A percentile compares a stretch with the other conserved stretches of the same genome.
phyloP scores from a whole-genome alignment of 2,888 invertebrate genomes.

The Acanthoscelides obtectus region DNA sequence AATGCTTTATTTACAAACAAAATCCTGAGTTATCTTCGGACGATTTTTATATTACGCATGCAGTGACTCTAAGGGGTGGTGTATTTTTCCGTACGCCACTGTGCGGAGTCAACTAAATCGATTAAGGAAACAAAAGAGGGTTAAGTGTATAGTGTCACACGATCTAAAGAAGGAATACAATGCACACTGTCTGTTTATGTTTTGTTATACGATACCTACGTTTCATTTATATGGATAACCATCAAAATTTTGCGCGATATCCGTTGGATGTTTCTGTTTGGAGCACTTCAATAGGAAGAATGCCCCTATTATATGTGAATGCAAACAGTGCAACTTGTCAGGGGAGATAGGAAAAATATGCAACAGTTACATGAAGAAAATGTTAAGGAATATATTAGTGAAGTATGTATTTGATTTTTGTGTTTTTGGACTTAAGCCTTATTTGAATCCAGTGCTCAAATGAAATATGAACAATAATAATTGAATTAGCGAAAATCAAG shows the following conservation, averaged over 20 bases:
- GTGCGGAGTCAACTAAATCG: conserved; percentile 18
- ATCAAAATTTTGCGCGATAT: neutral
- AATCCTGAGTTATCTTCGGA: no score
- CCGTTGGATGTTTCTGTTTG: neutral
- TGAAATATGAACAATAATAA: no score
- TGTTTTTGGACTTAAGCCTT: no score
- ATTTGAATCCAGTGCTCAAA: no score
- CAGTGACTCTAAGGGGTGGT: no score
- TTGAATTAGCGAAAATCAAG: no score
- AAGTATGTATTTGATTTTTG: no score
- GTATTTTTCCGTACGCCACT: neutral
- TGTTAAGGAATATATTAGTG: no score
- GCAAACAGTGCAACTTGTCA: neutral
- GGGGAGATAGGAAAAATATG: neutral
- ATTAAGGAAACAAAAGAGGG: conserved; percentile 37
- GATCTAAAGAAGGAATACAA: conserved; percentile 11
- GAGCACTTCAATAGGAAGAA: neutral
- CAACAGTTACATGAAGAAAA: neutral
- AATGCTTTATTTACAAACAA: no score
- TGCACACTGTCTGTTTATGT: conserved; percentile 13
- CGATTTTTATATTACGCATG: no score
- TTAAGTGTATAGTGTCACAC: conserved; percentile 31
- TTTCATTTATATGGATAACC: conserved; percentile 22
- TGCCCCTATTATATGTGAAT: neutral
- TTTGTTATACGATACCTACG: conserved; percentile 11